A percentile compares a stretch with the other conserved stretches of the same genome.
Conservation (phyloP, 2,888 invertebrate species). For the Mythimna ferrago region DNA sequence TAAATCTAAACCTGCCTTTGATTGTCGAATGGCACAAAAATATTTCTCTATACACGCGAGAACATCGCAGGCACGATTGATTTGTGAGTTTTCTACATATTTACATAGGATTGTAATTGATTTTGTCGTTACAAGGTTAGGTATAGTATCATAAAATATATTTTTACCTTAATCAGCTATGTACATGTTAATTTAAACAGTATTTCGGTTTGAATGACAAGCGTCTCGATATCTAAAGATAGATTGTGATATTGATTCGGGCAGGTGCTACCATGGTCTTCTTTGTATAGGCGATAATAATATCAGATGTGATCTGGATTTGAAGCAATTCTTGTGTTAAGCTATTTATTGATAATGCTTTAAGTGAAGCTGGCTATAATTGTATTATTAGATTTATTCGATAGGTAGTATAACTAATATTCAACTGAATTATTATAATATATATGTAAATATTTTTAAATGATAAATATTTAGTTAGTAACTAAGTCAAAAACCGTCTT, state of each 20-base stretch:
- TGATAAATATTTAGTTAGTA: neutral
- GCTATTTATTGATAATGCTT: neutral
- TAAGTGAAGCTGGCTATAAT: neutral
- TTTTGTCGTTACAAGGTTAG: conserved; percentile 44
- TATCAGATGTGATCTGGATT: conserved; percentile 13
- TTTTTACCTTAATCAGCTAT: conserved; percentile 56
- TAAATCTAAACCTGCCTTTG: conserved; percentile 45
- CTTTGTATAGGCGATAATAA: neutral
- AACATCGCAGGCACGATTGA: conserved; percentile 65
- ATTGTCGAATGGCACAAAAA: conserved; percentile 56
- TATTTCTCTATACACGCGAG: conserved; percentile 42
- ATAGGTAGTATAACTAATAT: neutral
- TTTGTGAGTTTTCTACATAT: conserved; percentile 52
- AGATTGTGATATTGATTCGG: conserved; percentile 54
- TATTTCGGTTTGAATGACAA: conserved; percentile 41
- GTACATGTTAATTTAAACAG: conserved; percentile 51
- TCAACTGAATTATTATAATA: neutral
- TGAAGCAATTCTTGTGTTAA: neutral
- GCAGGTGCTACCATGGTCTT: conserved; percentile 41
- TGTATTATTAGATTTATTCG: neutral
- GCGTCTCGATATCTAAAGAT: conserved; percentile 49
- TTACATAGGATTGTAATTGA: conserved; percentile 54
- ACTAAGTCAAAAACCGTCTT: neutral
- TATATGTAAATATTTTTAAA: neutral
- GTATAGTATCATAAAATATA: conserved; percentile 66